Conservation (phyloP, 2,888 invertebrate species). For the Acleris sparsana region DNA sequence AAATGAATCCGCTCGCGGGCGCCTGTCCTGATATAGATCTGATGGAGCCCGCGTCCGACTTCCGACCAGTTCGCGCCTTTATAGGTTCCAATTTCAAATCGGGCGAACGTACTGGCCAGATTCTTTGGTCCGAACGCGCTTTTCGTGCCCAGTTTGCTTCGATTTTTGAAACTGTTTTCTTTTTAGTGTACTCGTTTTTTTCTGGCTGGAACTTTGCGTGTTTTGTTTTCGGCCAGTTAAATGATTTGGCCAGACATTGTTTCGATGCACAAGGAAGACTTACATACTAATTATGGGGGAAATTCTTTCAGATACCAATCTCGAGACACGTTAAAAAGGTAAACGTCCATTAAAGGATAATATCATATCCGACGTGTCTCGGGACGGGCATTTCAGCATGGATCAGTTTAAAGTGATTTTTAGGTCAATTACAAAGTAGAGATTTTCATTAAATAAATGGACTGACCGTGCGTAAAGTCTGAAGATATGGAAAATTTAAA, state of each 20-base stretch:
- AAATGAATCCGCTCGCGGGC: slow-evolving; percentile 78
- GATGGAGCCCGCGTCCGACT: slow-evolving; percentile 75
- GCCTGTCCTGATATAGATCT: slow-evolving; percentile 78
- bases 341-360: no score
- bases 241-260: background rate
- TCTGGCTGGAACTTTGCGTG: background rate
- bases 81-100: slow-evolving; percentile 78
- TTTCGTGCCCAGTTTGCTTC: slow-evolving; percentile 20
- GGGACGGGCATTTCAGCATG: no score
- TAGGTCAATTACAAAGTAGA: no score
- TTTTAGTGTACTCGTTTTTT: slow-evolving; percentile 11
- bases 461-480: no score
- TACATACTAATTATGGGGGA: no score
- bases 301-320: no score
- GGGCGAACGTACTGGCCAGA: slow-evolving; percentile 31
- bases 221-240: slow-evolving; percentile 2
- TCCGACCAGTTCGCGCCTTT: slow-evolving; percentile 78
- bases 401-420: no score
- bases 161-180: slow-evolving; percentile 30
- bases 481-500: no score
- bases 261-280: no score
- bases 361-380: no score
- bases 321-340: no score
- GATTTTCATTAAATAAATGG: no score
- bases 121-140: slow-evolving; percentile 28